These are phyloP conservation scores for Macroteleia sp. DNA, from an alignment of 2,888 invertebrate genomes.

Conservation along the genomic window DNA sequence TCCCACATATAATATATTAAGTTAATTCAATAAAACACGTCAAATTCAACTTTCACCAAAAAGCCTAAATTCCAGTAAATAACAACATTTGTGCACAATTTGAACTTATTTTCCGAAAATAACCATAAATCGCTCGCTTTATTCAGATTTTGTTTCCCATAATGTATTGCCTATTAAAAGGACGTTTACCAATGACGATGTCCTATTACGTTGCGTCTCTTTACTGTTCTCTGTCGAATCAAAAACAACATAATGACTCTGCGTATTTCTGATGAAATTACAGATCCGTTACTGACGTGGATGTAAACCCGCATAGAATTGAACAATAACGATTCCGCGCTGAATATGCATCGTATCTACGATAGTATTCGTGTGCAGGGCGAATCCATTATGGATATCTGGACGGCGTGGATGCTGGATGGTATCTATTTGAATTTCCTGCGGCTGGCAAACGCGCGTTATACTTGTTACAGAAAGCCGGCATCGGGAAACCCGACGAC, in stretches of 20 bases:
- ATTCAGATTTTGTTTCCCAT: too few species aligned
- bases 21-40: too few species aligned
- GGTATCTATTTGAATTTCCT: slow-evolving; percentile 66
- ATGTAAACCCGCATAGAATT: slow-evolving; percentile 65
- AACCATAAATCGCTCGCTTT: too few species aligned
- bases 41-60: too few species aligned
- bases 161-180: too few species aligned
- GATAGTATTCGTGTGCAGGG: slow-evolving; percentile 72
- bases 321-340: slow-evolving; percentile 72
- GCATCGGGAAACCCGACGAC: slow-evolving; percentile 40
- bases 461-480: slow-evolving; percentile 62
- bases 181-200: too few species aligned
- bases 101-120: too few species aligned
- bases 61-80: too few species aligned
- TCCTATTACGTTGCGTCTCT: too few species aligned
- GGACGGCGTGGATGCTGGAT: slow-evolving; percentile 58
- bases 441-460: slow-evolving; percentile 36
- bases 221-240: too few species aligned
- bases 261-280: slow-evolving; percentile 64
- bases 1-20: too few species aligned
- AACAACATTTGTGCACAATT: too few species aligned
- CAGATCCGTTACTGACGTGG: slow-evolving; percentile 59
- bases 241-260: slow-evolving; percentile 52
- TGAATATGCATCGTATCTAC: slow-evolving; percentile 77
- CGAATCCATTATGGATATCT: slow-evolving; percentile 77